These are phyloP conservation scores for Sinonovacula constricta DNA, from an alignment of 1,140 invertebrate genomes.

Conservation along the genomic window DNA sequence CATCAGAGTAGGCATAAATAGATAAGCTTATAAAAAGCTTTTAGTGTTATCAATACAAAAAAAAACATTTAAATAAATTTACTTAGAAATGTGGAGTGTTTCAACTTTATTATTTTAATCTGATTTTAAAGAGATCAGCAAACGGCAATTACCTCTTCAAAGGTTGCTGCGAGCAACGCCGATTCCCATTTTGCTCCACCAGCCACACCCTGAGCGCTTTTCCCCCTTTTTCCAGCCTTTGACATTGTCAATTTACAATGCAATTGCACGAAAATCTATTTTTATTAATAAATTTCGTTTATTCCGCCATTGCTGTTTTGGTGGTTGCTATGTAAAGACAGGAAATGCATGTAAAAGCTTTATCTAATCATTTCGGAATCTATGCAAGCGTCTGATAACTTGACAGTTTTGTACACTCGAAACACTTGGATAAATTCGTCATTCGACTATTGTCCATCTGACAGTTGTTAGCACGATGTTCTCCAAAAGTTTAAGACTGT, in stretches of 20 bases:
- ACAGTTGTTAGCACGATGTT: too few relatives aligned
- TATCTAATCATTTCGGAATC: neutral
- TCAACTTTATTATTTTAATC: too few relatives aligned
- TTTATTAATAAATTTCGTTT: neutral
- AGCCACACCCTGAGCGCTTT: slow-evolving; percentile 63
- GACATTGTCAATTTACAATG: slow-evolving; percentile 62
- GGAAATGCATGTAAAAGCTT: neutral
- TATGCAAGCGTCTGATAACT: too few relatives aligned
- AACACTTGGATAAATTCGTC: too few relatives aligned
- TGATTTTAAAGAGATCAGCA: neutral
- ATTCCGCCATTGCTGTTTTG: slow-evolving; percentile 49
- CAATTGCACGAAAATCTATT: neutral
- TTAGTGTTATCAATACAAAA: too few relatives aligned
- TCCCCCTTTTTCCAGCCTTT: slow-evolving; percentile 70
- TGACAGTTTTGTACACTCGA: too few relatives aligned
- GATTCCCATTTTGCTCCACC: slow-evolving; percentile 70
- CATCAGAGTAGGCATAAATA: neutral
- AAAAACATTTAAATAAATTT: too few relatives aligned
- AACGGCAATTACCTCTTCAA: slow-evolving; percentile 69
- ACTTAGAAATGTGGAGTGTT: too few relatives aligned
- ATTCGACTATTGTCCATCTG: too few relatives aligned
- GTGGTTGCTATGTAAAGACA: slow-evolving; percentile 42
- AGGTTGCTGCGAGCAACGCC: slow-evolving; percentile 58
- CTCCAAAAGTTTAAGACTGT: too few relatives aligned
- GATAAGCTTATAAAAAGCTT: neutral